Evolutionary conservation across 1,140 invertebrate species (phyloP).

Genomic region (Schlechtendalia chinensis): DNA sequence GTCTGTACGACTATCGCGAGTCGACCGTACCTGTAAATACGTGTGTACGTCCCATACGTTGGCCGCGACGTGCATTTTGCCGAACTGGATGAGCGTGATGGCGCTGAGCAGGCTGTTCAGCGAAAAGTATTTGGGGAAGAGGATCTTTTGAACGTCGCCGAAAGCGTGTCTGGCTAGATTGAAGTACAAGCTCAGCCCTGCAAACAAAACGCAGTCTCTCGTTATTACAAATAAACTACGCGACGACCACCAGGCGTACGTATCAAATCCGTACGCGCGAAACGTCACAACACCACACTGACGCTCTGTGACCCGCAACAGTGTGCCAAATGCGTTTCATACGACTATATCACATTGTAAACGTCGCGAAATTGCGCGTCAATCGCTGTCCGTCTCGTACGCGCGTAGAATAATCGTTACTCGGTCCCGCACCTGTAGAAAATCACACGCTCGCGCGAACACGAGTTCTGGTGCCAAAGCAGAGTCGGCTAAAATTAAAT

Average conservation of each 20-base stretch:
- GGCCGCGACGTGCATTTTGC: conserved; percentile 60
- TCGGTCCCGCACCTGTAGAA: too few species aligned
- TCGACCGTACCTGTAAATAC: conserved; percentile 59
- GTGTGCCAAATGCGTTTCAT: neutral
- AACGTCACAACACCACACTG: too few species aligned
- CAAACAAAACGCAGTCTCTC: conserved; percentile 46
- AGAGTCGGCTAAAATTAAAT: conserved; percentile 25
- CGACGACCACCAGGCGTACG: too few species aligned
- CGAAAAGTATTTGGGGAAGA: conserved; percentile 83
- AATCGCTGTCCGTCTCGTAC: too few species aligned
- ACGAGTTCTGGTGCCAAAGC: neutral
- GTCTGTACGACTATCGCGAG: too few species aligned
- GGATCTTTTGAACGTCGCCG: conserved; percentile 75
- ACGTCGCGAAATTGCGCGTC: too few species aligned
- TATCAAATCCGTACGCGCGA: too few species aligned
- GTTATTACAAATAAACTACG: neutral
- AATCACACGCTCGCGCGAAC: too few species aligned
- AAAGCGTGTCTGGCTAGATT: conserved; percentile 77
- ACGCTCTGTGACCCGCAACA: too few species aligned
- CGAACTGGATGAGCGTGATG: conserved; percentile 68
- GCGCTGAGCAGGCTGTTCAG: conserved; percentile 73
- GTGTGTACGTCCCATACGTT: conserved; percentile 55
- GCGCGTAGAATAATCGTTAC: too few species aligned
- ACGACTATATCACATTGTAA: too few species aligned
- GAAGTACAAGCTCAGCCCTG: conserved; percentile 80